Evolutionary conservation across 2,888 invertebrate species (phyloP), one percentile per base, ranked within the genome.

Genomic region (Isoperla grammatica): DNA sequence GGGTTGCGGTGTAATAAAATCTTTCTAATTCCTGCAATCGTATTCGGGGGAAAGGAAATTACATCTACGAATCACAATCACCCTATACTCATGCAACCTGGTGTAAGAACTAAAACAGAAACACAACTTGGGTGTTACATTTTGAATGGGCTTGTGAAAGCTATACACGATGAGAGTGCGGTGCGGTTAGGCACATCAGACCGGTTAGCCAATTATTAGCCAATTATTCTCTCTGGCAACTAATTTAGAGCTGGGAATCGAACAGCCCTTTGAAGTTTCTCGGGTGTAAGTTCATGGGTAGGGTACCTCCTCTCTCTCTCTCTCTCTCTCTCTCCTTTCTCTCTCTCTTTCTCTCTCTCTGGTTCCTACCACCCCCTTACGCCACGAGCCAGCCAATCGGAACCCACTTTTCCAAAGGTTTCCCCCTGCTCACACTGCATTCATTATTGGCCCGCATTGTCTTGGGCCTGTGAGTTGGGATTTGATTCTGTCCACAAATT

Each of bases 181-280:
- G n/a, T n/a, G 45, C 15, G 40, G 23, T 40, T 19, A 12, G 20
- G 61, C 45, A 50, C 57, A 57, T 53, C 42, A 53, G 43, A 53
- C 53, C 61, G 50, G 57, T 61, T 61, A 61, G 61, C 53, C 53
- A 61, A 61, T 61, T 61, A 61, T 61, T 61, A 61, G 61, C 57
- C 61, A 61, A 61, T 61, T 61, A 61, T 61, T 61, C 60, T 61
- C 57, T 48, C 56, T 57, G 57, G 48, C 54, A 61, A 61, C 57
- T 61, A 61, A 61, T 61, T 61, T 61, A 57, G 61, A 57, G 57
- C 61, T 61, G 53, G 48, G 46, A 61, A 61, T 48, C 57, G 43
- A 50, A 54, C 53, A 61, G 57, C 43, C 57, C 57, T 61, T 61
- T 57, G 57, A 61, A 53, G 57, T 61, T 48, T 53, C n/a, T 45